A percentile compares a stretch with the other conserved stretches of the same genome.
These are phyloP conservation scores for Piprites chloris DNA, from an alignment of 2,113 vertebrate genomes.

Conservation along the genomic window DNA sequence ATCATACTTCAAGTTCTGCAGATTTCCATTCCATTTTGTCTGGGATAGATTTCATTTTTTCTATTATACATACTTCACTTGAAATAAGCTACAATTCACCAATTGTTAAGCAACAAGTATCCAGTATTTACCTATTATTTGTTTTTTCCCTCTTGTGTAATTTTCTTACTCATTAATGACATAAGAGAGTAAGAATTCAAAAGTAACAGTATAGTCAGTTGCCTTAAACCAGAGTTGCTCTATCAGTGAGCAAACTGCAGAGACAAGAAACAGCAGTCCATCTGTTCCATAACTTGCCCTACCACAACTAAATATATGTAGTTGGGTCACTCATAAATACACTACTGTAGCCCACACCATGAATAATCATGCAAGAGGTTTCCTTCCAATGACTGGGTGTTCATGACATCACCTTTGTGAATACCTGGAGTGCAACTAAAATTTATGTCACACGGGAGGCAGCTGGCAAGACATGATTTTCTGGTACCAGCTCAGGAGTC, in stretches of 20 bases:
- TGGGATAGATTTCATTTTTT: background rate
- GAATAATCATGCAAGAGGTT: background rate
- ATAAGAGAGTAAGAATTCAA: background rate
- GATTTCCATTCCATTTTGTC: background rate
- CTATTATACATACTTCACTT: background rate
- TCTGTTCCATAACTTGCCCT: background rate
- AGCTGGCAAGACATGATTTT: background rate
- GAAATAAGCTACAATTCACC: background rate
- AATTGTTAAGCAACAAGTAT: background rate
- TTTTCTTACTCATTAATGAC: background rate
- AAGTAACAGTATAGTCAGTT: background rate
- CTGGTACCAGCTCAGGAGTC: background rate
- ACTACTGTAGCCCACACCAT: no score
- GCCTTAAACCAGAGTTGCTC: background rate
- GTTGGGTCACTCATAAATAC: accelerated
- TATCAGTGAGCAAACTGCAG: background rate
- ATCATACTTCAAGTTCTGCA: background rate
- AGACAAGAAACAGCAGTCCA: background rate
- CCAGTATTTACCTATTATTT: background rate
- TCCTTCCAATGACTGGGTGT: background rate
- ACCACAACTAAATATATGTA: background rate
- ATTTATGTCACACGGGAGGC: background rate
- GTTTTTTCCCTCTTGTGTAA: background rate
- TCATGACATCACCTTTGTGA: background rate
- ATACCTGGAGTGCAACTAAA: background rate